Evolutionary conservation across 2,113 vertebrate species (phyloP).

Genomic region (Semicossyphus pulcher): DNA sequence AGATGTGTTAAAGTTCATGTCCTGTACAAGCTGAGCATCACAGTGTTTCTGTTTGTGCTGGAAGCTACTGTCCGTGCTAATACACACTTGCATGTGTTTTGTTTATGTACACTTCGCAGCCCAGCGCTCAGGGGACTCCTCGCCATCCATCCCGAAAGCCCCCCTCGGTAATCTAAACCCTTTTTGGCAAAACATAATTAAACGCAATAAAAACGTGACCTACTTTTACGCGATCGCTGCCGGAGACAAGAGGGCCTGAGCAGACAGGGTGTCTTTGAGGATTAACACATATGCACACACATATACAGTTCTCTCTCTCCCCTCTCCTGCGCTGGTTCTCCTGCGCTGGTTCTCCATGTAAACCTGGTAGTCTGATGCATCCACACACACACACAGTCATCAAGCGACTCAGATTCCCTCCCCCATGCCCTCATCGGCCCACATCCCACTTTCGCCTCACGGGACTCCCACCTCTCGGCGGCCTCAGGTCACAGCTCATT

Average conservation of each 20-base stretch:
- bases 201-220: constrained; percentile 71
- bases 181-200: constrained; percentile 65
- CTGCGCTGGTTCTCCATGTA: constrained; percentile 4
- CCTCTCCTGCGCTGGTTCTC: not conserved
- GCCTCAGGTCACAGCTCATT: constrained; percentile 69
- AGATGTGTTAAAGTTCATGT: not conserved
- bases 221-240: constrained; percentile 48
- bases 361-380: constrained; percentile 18
- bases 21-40: not conserved
- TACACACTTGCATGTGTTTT: constrained; percentile 1
- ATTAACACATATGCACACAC: constrained; percentile 41
- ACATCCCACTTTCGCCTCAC: constrained; percentile 36
- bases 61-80: not conserved
- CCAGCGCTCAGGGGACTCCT: constrained; percentile 1
- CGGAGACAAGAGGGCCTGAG: constrained; percentile 16
- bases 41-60: not conserved
- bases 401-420: constrained; percentile 27
- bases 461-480: constrained; percentile 46
- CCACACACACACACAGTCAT: constrained; percentile 3
- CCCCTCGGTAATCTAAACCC: constrained; percentile 46
- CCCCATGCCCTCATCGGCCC: constrained; percentile 13
- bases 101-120: constrained; percentile 17
- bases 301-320: constrained; percentile 1
- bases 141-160: constrained; percentile 22
- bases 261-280: constrained; percentile 54